Evolutionary conservation across 1,140 invertebrate genomes (phyloP).

Genomic region (Varroa destructor): DNA sequence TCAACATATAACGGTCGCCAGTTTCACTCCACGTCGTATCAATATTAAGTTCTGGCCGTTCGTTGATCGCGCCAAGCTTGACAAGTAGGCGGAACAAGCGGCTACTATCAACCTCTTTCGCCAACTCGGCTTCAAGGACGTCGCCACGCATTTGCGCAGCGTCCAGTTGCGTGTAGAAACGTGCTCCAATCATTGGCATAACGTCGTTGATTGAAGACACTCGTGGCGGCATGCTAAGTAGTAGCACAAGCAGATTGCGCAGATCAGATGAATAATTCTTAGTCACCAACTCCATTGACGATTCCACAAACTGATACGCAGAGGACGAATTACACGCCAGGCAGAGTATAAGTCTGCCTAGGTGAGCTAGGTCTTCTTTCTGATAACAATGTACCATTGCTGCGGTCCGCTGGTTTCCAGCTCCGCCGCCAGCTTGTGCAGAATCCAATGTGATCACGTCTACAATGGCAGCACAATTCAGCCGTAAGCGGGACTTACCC

Average conservation of each 20-base stretch:
- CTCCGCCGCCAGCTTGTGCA: conserved; percentile 41
- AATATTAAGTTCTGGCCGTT: conserved; percentile 82
- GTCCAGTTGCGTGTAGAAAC: conserved; percentile 90
- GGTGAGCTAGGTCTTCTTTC: conserved; percentile 78
- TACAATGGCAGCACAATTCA: conserved; percentile 66
- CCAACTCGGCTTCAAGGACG: conserved; percentile 72
- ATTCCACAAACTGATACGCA: conserved; percentile 46
- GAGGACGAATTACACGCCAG: conserved; percentile 66
- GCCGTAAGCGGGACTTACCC: conserved; percentile 46
- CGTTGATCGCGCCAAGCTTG: conserved; percentile 80
- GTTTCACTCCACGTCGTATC: conserved; percentile 92
- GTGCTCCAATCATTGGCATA: conserved; percentile 97
- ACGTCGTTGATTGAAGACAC: conserved; percentile 66
- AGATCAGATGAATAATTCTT: conserved; percentile 78
- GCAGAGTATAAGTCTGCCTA: conserved; percentile 79
- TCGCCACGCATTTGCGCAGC: conserved; percentile 70
- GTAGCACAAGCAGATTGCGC: conserved; percentile 80
- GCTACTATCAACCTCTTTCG: conserved; percentile 87
- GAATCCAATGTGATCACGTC: conserved; percentile 67
- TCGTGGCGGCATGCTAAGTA: conserved; percentile 36
- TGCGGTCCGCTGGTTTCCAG: conserved; percentile 27
- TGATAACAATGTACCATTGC: conserved; percentile 34
- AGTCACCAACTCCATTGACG: conserved; percentile 72
- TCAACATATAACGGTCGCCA: conserved; percentile 91
- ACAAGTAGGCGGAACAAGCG: conserved; percentile 73